phyloP scores from a whole-genome alignment of 2,888 invertebrate genomes.

The Barypeithes pellucidus region DNA sequence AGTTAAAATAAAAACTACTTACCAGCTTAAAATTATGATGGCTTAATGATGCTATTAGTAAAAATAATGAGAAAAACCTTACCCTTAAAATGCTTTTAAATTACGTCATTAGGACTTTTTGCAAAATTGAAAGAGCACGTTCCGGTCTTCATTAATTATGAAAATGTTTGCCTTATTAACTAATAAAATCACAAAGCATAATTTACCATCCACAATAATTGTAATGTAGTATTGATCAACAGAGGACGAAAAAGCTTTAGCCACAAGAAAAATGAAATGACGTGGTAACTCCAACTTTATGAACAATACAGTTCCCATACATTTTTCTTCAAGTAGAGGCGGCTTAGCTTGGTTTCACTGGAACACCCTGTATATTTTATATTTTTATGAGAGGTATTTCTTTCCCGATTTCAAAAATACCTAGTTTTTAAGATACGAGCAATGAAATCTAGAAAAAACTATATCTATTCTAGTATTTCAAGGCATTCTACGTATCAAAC shows the following conservation, averaged over 20 bases:
- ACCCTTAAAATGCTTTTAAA: constrained; percentile 45
- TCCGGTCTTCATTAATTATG: constrained; percentile 36
- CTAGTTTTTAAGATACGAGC: too few species aligned
- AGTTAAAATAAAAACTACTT: constrained; percentile 26
- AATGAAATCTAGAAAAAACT: too few species aligned
- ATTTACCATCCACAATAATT: not conserved
- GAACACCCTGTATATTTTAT: too few species aligned
- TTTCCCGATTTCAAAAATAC: too few species aligned
- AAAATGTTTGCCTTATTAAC: constrained; percentile 31
- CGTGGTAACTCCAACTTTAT: too few species aligned
- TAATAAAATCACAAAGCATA: constrained; percentile 8
- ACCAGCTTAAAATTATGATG: constrained; percentile 32
- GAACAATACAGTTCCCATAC: too few species aligned
- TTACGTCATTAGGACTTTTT: constrained; percentile 46
- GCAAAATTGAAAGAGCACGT: constrained; percentile 39
- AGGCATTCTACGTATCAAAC: too few species aligned
- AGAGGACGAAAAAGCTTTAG: not conserved
- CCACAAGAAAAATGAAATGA: too few species aligned
- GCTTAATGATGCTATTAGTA: constrained; percentile 49
- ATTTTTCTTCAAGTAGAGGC: too few species aligned
- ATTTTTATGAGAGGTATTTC: too few species aligned
- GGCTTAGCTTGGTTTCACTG: too few species aligned
- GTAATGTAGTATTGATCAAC: not conserved
- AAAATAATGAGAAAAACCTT: constrained; percentile 44
- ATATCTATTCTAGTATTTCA: too few species aligned